Percentiles rank a stretch among this genome's conserved stretches.
phyloP scores from a whole-genome alignment of 1,140 invertebrate genomes.

The Pachyrhynchus sulphureomaculatus region DNA sequence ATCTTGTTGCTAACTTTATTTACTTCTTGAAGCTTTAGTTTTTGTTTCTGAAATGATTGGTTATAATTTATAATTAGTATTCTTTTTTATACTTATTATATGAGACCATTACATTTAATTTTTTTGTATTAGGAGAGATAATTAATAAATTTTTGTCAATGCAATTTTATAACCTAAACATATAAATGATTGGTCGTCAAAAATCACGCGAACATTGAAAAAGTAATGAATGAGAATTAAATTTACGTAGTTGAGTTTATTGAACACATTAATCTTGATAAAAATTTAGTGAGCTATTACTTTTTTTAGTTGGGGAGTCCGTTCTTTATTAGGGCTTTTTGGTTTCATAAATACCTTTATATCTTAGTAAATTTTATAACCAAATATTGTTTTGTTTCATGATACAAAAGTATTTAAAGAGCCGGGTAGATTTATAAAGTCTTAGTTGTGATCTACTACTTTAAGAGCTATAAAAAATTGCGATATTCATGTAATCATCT shows the following conservation, averaged over 20 bases:
- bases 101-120: no score
- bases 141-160: conserved; percentile 1
- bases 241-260: conserved; percentile 28
- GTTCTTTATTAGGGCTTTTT: not conserved
- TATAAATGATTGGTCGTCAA: conserved; percentile 22
- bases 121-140: no score
- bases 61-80: no score
- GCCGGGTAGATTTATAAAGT: no score
- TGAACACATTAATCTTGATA: conserved; percentile 38
- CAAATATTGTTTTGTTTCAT: not conserved
- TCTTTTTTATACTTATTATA: no score
- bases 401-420: not conserved
- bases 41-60: no score
- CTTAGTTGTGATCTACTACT: no score
- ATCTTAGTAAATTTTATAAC: not conserved
- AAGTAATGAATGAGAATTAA: conserved; percentile 28
- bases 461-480: no score
- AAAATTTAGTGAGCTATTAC: conserved; percentile 33
- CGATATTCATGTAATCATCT: no score
- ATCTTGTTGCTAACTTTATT: no score
- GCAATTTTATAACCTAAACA: conserved; percentile 8
- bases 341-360: not conserved
- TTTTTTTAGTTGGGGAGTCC: conserved; percentile 2
- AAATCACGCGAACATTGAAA: conserved; percentile 14
- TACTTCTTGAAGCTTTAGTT: no score